Evolutionary conservation across 2,797 vertebrate genomes (phyloP), one percentile per base, ranked within the genome.

Genomic region (Apogon talboti): DNA sequence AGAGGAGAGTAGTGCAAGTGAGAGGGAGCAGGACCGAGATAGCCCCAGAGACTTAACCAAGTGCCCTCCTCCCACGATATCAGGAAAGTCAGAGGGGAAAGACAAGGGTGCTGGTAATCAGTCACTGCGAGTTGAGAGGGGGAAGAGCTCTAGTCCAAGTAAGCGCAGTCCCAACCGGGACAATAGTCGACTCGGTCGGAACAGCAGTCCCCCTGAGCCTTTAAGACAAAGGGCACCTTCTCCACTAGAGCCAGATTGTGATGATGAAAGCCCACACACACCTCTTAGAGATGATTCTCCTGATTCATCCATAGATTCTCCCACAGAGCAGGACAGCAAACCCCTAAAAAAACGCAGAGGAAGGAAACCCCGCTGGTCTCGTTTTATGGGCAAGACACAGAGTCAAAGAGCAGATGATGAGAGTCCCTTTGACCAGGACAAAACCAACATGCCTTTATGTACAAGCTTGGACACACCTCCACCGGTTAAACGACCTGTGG

Each of bases 271-370:
- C 54, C 83, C 91, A 37, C 85, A 79, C 24, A 83, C 87, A 3
- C 88, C 89, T 48, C 87, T 90, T 21, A 89, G 89, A 80, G 92
- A 94, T 53, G 92, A 93, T 61, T 92, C 89, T 47, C 86, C 86
- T 0, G 87, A 92, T 80, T 88, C 82, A 53, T 94, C 92, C 14
- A 50, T 91, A 24, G 91, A 90, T 52, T 95, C 94, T 9, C 88
- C 88, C 2, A 62, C 84, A 51, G 94, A 94, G 68, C 94, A 94
- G 80, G 94, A 97, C 71, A 93, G 93, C 19, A 98, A 96, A 83
- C 95, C 96, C 28, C 84, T 98, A 15, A 99, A 98, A 91, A 99
- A 98, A 76, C 95, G 96, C 30, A 95, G 97, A 89, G 97, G 96
- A 64, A 93, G 96, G 81, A 96, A 97, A 71, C 95, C 96, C 7